phyloP scores from a whole-genome alignment of 1,140 invertebrate genomes.

The Drosophila bifasciata region DNA sequence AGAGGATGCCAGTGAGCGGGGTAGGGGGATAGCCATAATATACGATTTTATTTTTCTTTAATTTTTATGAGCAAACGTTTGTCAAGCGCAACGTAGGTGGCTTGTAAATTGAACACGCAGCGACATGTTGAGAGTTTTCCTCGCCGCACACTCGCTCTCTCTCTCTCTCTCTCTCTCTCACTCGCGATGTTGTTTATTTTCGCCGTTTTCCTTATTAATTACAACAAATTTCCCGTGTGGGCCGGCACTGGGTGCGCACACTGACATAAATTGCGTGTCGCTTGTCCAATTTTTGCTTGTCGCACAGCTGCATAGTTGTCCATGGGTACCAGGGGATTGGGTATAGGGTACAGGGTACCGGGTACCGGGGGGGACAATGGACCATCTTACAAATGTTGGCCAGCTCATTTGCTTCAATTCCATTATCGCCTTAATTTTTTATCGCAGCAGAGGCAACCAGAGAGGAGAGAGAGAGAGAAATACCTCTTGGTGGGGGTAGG shows the following conservation, averaged over 20 bases:
- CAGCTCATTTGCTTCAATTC: slow-evolving; percentile 83
- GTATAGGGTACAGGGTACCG: background rate
- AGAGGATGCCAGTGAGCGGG: background rate
- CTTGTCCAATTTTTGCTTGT: slow-evolving; percentile 82
- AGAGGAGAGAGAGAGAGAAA: slow-evolving; percentile 10
- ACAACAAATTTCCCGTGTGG: slow-evolving; percentile 79
- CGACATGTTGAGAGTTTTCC: slow-evolving; percentile 64
- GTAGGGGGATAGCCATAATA: slow-evolving; percentile 50
- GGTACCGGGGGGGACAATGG: slow-evolving; percentile 23
- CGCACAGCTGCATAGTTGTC: slow-evolving; percentile 76
- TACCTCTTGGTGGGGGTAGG: slow-evolving; percentile 20
- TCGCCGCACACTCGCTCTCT: background rate
- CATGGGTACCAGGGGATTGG: background rate
- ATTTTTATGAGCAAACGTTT: slow-evolving; percentile 75
- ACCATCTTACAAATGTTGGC: slow-evolving; percentile 77
- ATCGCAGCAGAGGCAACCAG: slow-evolving; percentile 72
- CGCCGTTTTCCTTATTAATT: slow-evolving; percentile 71
- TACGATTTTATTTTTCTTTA: slow-evolving; percentile 82
- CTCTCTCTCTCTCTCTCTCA: background rate
- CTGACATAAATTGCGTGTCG: slow-evolving; percentile 82
- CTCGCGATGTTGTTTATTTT: slow-evolving; percentile 14
- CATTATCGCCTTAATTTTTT: slow-evolving; percentile 84
- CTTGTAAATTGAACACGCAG: slow-evolving; percentile 70
- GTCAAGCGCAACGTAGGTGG: slow-evolving; percentile 77
- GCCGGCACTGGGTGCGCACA: slow-evolving; percentile 74